phyloP scores from a whole-genome alignment of 2,797 vertebrate genomes.

The Moxostoma hubbsi region DNA sequence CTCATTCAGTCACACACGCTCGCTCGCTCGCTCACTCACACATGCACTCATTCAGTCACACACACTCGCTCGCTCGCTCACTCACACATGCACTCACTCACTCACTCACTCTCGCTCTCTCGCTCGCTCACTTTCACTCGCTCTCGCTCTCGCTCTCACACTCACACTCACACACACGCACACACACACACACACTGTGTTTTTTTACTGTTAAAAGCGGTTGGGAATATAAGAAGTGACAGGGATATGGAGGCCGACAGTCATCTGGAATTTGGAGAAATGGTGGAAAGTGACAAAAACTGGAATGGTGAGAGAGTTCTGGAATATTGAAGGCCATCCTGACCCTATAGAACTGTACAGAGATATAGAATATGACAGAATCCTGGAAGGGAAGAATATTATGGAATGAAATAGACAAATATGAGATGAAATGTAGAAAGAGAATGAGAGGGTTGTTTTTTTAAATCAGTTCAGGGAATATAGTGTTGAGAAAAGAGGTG shows the following conservation, averaged over 20 bases:
- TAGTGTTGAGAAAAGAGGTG: constrained; percentile 63
- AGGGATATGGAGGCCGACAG: constrained; percentile 66
- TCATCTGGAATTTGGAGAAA: constrained; percentile 66
- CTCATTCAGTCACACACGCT: too few species aligned
- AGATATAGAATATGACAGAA: constrained; percentile 40
- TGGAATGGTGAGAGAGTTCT: constrained; percentile 66
- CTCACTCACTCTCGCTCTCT: too few species aligned
- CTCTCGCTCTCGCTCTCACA: too few species aligned
- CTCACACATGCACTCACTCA: too few species aligned
- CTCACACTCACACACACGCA: too few species aligned
- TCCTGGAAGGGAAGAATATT: constrained; percentile 24
- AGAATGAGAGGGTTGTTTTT: constrained; percentile 47
- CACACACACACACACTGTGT: too few species aligned
- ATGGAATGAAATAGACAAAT: constrained; percentile 24
- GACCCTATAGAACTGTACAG: constrained; percentile 33
- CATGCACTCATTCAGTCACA: too few species aligned
- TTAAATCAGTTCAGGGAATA: constrained; percentile 53
- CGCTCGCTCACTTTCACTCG: too few species aligned
- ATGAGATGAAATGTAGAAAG: constrained; percentile 34
- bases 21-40: too few species aligned
- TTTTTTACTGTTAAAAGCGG: too few species aligned
- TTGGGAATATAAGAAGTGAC: constrained; percentile 70
- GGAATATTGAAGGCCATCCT: constrained; percentile 36
- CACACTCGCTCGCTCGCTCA: too few species aligned
- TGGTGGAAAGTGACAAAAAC: constrained; percentile 71